Conservation (phyloP, 2,888 invertebrate genomes). For the Teinopalpus imperialis region DNA sequence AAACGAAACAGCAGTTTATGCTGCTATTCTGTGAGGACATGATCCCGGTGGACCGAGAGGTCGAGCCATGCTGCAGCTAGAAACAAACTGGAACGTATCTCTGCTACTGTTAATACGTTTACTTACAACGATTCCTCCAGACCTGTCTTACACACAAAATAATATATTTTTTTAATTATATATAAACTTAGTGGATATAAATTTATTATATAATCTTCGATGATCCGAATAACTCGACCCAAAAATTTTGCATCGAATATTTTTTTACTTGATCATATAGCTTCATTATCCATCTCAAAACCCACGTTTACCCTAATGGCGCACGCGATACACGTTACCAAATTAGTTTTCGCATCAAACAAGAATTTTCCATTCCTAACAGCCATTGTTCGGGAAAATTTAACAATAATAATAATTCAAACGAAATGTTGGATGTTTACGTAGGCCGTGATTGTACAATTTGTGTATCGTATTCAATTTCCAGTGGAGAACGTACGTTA, state of each 20-base stretch:
- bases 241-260: conserved; percentile 8
- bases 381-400: conserved; percentile 54
- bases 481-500: not conserved
- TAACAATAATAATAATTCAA: conserved; percentile 62
- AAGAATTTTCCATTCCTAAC: conserved; percentile 48
- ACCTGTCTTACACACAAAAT: too few species aligned
- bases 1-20: too few species aligned
- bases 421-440: conserved; percentile 54
- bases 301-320: not conserved
- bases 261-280: conserved; percentile 16
- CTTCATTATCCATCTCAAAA: conserved; percentile 9
- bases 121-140: too few species aligned
- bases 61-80: too few species aligned
- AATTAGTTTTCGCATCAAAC: conserved; percentile 46
- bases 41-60: too few species aligned
- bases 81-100: too few species aligned
- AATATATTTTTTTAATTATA: too few species aligned
- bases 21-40: too few species aligned
- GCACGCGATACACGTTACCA: conserved; percentile 28
- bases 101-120: too few species aligned
- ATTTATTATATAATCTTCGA: too few species aligned
- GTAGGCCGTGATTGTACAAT: conserved; percentile 62
- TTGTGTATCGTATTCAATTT: conserved; percentile 40
- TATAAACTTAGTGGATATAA: too few species aligned
- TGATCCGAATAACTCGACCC: too few species aligned